Percentiles rank a stretch among this genome's conserved stretches.
Conservation (phyloP, 1,140 invertebrate species). For the Drosophila virilis region DNA sequence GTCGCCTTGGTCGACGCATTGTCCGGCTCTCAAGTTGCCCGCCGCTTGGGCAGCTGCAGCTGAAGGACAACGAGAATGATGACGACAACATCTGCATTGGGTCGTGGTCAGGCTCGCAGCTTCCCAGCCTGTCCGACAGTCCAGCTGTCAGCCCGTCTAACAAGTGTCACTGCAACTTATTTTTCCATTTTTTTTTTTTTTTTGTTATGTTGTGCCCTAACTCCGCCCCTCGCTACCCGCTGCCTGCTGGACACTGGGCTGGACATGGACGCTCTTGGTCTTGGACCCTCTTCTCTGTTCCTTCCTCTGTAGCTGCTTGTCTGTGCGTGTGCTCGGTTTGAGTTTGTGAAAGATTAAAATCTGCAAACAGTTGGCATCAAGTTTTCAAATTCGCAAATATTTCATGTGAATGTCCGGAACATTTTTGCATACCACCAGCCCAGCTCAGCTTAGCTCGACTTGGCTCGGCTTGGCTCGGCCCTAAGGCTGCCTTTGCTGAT, state of each 20-base stretch:
- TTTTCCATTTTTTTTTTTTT: constrained; percentile 1
- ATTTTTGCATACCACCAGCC: constrained; percentile 21
- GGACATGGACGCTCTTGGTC: constrained; percentile 38
- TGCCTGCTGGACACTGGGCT: constrained; percentile 60
- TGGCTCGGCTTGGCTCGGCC: constrained; percentile 24
- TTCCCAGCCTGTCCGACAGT: constrained; percentile 45
- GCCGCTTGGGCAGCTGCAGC: constrained; percentile 60
- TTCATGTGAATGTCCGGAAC: constrained; percentile 38
- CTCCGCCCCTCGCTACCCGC: constrained; percentile 45
- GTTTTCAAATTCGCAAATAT: constrained; percentile 78
- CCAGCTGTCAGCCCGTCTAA: constrained; percentile 80
- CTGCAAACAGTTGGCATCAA: constrained; percentile 82
- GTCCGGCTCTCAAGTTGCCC: constrained; percentile 47
- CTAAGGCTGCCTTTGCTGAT: constrained; percentile 48
- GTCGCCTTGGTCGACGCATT: constrained; percentile 42
- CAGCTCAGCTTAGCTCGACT: neutral
- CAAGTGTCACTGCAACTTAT: constrained; percentile 80
- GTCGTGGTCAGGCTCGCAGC: constrained; percentile 49
- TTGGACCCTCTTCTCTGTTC: constrained; percentile 17
- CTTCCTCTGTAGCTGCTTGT: neutral
- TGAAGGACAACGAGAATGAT: constrained; percentile 73
- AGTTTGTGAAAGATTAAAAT: constrained; percentile 82
- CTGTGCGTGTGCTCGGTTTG: constrained; percentile 48
- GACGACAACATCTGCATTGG: constrained; percentile 75
- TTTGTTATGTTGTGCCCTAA: constrained; percentile 5